A percentile compares a stretch with the other conserved stretches of the same genome.
Evolutionary conservation across 2,888 invertebrate species (phyloP).

Genomic region (Thelaira solivaga): DNA sequence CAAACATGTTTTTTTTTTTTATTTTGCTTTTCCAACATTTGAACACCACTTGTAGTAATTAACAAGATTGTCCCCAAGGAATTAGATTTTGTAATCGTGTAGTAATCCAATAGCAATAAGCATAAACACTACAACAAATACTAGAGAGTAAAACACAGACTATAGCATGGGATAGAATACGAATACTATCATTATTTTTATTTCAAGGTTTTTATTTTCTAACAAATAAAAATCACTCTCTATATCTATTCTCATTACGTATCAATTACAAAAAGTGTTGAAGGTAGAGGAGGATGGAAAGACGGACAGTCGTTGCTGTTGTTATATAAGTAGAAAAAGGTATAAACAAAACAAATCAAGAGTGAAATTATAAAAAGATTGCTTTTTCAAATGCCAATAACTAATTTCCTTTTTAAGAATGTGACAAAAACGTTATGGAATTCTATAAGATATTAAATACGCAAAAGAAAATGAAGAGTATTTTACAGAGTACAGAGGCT

Average conservation of each 20-base stretch:
- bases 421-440: too few species aligned
- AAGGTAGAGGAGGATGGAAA: neutral
- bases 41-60: slow-evolving; percentile 68
- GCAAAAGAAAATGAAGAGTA: too few species aligned
- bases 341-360: neutral
- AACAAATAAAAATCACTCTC: neutral
- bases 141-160: neutral
- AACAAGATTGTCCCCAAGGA: slow-evolving; percentile 70
- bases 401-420: too few species aligned
- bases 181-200: too few species aligned
- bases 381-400: too few species aligned
- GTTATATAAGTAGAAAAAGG: neutral
- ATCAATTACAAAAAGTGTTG: slow-evolving; percentile 43
- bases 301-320: too few species aligned
- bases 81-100: slow-evolving; percentile 62
- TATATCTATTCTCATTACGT: slow-evolving; percentile 11
- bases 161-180: neutral
- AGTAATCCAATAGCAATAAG: slow-evolving; percentile 60
- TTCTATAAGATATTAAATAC: too few species aligned
- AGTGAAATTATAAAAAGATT: neutral
- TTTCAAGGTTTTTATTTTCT: too few species aligned
- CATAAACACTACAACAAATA: neutral
- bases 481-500: too few species aligned
- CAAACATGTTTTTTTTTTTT: slow-evolving; percentile 42
- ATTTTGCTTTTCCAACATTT: too few species aligned